phyloP scores from a whole-genome alignment of 2,113 vertebrate species.

The Bucco capensis region DNA sequence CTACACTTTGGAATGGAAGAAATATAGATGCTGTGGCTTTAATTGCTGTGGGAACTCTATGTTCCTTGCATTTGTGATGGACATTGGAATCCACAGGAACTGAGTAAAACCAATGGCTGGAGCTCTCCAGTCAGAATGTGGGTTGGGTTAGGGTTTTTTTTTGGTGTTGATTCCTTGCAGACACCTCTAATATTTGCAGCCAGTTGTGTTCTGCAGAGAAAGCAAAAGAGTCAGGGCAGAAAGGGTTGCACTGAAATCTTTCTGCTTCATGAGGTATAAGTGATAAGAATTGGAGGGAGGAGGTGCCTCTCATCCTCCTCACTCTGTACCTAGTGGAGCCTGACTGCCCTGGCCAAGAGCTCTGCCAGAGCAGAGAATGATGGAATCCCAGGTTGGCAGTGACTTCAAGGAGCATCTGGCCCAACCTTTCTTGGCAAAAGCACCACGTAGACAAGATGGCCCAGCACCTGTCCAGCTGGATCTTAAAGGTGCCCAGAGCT shows the following conservation, averaged over 20 bases:
- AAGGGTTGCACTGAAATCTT: neutral
- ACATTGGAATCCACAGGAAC: neutral
- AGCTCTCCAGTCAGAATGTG: neutral
- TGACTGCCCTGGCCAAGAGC: neutral
- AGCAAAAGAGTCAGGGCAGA: neutral
- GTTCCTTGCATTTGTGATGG: neutral
- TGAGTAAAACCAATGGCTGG: neutral
- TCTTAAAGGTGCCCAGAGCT: neutral
- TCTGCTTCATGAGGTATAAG: neutral
- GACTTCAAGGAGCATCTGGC: neutral
- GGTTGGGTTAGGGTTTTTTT: neutral
- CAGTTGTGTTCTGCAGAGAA: neutral
- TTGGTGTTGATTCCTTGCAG: neutral
- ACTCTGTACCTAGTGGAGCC: fast-evolving
- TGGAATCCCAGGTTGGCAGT: neutral
- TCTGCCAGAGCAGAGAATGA: neutral
- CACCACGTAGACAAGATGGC: neutral
- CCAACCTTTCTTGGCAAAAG: neutral
- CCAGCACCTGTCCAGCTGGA: neutral
- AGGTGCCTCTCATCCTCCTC: neutral
- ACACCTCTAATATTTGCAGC: neutral
- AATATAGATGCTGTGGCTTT: neutral
- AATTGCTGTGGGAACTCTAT: neutral
- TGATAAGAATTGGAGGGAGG: neutral
- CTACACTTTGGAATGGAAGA: neutral